Evolutionary conservation across 1,140 invertebrate genomes (phyloP).

Genomic region (Saccostrea echinata): DNA sequence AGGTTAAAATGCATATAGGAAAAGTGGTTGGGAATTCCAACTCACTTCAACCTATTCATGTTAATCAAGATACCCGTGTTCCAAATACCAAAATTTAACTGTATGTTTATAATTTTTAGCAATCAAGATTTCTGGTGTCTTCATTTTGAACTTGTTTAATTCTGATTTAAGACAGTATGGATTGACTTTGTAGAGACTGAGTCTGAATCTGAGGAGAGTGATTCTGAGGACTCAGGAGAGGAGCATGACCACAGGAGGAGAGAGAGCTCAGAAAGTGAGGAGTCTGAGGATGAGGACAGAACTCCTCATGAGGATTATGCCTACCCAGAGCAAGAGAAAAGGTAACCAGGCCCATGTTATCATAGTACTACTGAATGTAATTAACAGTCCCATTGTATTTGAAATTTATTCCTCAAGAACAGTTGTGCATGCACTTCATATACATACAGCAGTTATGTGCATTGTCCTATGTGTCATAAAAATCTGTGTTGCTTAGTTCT

Average conservation of each 20-base stretch:
- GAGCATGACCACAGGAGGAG: conserved; percentile 25
- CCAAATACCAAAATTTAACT: too few relatives aligned
- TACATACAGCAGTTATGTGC: too few relatives aligned
- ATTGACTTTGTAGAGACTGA: conserved; percentile 52
- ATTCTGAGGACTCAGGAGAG: conserved; percentile 50
- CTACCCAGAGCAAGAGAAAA: conserved; percentile 56
- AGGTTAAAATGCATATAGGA: too few relatives aligned
- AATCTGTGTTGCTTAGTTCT: too few relatives aligned
- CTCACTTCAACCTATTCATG: too few relatives aligned
- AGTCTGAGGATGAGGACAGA: conserved; percentile 47
- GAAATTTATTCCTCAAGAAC: too few relatives aligned
- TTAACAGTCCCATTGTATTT: neutral
- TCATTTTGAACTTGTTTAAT: neutral
- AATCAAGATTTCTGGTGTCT: neutral
- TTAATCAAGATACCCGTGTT: too few relatives aligned
- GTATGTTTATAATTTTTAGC: too few relatives aligned
- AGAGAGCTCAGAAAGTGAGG: conserved; percentile 20
- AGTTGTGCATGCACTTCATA: too few relatives aligned
- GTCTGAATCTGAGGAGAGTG: conserved; percentile 52
- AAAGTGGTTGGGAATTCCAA: too few relatives aligned
- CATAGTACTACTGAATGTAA: neutral
- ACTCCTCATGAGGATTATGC: conserved; percentile 61
- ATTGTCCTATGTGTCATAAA: neutral
- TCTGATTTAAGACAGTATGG: too few relatives aligned
- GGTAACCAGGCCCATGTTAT: conserved; percentile 46